phyloP scores from a whole-genome alignment of 2,888 invertebrate genomes.

The Platycheirus albimanus region DNA sequence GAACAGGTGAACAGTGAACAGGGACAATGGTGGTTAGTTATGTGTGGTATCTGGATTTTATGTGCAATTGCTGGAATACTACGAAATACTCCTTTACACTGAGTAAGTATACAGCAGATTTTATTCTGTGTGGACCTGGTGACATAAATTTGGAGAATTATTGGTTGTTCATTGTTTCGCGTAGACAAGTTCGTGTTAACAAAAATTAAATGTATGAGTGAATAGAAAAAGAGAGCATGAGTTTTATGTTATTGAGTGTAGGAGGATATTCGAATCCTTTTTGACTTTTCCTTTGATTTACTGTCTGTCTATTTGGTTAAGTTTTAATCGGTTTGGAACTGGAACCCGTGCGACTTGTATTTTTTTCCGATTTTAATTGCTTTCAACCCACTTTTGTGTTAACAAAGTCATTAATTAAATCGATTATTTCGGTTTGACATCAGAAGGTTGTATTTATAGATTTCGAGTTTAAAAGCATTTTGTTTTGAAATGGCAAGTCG shows the following conservation, averaged over 20 bases:
- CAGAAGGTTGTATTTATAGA: no score
- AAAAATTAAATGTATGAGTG: background rate
- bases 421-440: no score
- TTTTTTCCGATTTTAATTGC: no score
- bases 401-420: no score
- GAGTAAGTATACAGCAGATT: constrained; percentile 44
- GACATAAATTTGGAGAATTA: constrained; percentile 60
- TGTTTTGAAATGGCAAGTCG: no score
- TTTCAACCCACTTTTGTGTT: no score
- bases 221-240: background rate
- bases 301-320: no score
- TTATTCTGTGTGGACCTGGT: constrained; percentile 46
- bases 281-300: no score
- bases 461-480: no score
- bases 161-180: constrained; percentile 54
- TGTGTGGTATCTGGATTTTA: constrained; percentile 3
- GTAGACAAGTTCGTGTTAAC: constrained; percentile 52
- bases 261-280: no score
- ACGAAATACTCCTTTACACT: background rate
- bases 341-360: no score
- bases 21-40: background rate
- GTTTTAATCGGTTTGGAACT: no score
- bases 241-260: background rate
- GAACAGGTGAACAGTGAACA: constrained; percentile 50
- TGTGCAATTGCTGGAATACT: background rate